phyloP scores from a whole-genome alignment of 2,797 vertebrate genomes.

The Sebastolobus alascanus region DNA sequence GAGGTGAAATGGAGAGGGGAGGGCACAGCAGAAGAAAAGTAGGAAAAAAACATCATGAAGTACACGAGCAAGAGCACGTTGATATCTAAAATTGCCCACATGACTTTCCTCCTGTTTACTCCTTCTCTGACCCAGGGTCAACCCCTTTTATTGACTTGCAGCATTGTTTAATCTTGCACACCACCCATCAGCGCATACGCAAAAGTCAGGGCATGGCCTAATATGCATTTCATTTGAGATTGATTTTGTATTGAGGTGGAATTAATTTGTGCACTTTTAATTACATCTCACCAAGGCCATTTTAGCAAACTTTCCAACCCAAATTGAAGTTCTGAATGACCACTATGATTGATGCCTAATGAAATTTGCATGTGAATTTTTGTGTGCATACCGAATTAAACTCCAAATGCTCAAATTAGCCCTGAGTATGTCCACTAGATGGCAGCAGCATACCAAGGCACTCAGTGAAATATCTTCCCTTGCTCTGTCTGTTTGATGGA shows the following conservation, averaged over 20 bases:
- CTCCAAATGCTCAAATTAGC: not conserved
- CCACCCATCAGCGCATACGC: not conserved
- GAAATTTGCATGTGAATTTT: not conserved
- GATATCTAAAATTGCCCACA: slow-evolving; percentile 39
- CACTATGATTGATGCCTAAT: not conserved
- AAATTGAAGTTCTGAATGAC: too few relatives aligned
- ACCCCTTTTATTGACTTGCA: slow-evolving; percentile 31
- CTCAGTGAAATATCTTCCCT: too few relatives aligned
- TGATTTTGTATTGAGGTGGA: not conserved
- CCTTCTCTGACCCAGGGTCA: not conserved
- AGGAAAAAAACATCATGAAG: slow-evolving; percentile 14
- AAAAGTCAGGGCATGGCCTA: slow-evolving; percentile 28
- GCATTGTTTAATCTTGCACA: not conserved
- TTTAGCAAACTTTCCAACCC: not conserved
- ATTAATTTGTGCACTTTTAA: not conserved
- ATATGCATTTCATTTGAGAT: not conserved
- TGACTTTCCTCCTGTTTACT: slow-evolving; percentile 31
- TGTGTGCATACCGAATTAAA: not conserved
- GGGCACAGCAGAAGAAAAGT: not conserved
- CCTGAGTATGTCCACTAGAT: too few relatives aligned
- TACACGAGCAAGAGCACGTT: slow-evolving; percentile 31
- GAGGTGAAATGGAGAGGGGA: slow-evolving; percentile 20
- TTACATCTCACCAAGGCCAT: too few relatives aligned
- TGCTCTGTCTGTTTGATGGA: too few relatives aligned
- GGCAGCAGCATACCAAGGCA: too few relatives aligned